Evolutionary conservation across 2,888 invertebrate genomes (phyloP).

Genomic region (Drosophila stalkeri): DNA sequence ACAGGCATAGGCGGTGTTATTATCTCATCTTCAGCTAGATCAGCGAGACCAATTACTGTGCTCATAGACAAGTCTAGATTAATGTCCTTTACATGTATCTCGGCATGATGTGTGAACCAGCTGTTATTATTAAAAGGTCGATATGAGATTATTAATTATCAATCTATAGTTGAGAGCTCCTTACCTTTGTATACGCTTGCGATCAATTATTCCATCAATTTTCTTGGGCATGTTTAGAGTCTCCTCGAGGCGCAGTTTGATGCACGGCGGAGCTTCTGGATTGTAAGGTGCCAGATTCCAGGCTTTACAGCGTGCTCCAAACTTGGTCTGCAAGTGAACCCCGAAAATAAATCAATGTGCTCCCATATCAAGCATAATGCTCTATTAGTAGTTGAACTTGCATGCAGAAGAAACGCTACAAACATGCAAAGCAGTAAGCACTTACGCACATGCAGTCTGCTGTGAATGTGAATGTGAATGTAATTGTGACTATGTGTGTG

Average conservation of each 20-base stretch:
- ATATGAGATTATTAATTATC: neutral
- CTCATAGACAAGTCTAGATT: conserved; percentile 91
- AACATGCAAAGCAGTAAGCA: conserved; percentile 69
- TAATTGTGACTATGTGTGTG: conserved; percentile 1
- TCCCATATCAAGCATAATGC: conserved; percentile 1
- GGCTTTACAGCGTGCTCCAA: conserved; percentile 92
- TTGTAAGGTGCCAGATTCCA: conserved; percentile 90
- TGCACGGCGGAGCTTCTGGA: conserved; percentile 86
- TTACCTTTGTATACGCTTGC: conserved; percentile 83
- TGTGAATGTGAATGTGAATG: neutral
- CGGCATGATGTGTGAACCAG: conserved; percentile 86
- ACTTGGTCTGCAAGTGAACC: conserved; percentile 88
- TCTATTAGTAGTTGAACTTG: conserved; percentile 11
- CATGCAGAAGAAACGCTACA: conserved; percentile 29
- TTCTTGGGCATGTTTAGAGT: conserved; percentile 85
- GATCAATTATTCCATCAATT: conserved; percentile 76
- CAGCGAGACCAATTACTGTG: conserved; percentile 92
- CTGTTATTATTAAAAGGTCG: conserved; percentile 48
- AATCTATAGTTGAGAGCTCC: too few relatives aligned
- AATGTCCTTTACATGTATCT: conserved; percentile 89
- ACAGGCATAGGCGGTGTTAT: conserved; percentile 91
- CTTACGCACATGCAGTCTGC: conserved; percentile 55
- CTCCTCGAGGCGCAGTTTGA: conserved; percentile 88
- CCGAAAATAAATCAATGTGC: conserved; percentile 21
- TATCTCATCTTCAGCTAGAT: conserved; percentile 95